Evolutionary conservation across 1,140 invertebrate genomes (phyloP), one percentile per base, ranked within the genome.

Genomic region (Onthophagus taurus): DNA sequence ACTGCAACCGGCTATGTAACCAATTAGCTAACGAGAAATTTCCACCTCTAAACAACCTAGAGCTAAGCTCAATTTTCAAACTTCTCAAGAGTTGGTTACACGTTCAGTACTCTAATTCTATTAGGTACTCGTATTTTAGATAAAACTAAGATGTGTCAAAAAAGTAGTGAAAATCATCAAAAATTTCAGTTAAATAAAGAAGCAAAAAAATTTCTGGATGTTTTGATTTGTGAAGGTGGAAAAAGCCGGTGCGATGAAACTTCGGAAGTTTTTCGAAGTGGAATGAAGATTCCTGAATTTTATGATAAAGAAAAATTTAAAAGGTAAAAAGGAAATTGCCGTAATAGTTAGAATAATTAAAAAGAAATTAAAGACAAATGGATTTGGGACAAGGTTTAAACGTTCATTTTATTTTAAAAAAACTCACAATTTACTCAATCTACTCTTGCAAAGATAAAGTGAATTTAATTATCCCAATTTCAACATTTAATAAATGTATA

Each of bases 221-320:
- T 12, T 14, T 12, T 41, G 29, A 19, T 11, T 8, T 12, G 4
- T 12, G 21, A 26, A 29, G 38, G 21, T 41, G 13, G 12, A 4
- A 29, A n/a, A 16, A 21, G 17, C 12, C 13, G 38, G 14, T 41
- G 38, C 23, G 38, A 41, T 9, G 38, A 41, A 16, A 29, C 38
- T 11, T 11, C 24, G 2, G 38, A 29, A 4, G 21, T 29, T 17
- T 41, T 41, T 14, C 13, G 24, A 12, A 41, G n/a, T 26, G n/a
- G 29, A 26, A 26, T 41, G 21, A 16, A 41, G n/a, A 11, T 41
- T 2, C 38, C 38, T 14, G 14, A 5, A 5, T 41, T 26, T 18
- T 41, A 41, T 24, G 23, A 41, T 13, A 24, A 41, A 29, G 17
- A 29, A 29, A 41, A 41, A 29, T 41, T 41, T 41, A 41, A 41